phyloP scores from a whole-genome alignment of 2,797 vertebrate species.

The Chromis chromis region DNA sequence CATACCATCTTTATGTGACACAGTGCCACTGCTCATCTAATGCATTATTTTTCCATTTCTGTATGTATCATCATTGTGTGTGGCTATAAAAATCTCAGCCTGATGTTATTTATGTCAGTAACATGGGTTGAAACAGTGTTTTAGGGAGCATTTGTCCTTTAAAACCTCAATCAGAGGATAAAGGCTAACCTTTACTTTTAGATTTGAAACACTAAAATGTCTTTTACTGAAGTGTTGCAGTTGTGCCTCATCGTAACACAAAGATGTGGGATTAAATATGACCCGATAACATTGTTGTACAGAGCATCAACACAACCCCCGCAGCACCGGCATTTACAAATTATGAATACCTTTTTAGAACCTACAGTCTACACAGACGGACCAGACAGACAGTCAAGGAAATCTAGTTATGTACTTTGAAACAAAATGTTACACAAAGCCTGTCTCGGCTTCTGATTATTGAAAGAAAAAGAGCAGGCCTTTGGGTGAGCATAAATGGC shows the following conservation, averaged over 20 bases:
- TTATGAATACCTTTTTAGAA: constrained; percentile 12
- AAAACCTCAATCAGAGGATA: background rate
- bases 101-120: background rate
- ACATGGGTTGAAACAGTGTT: background rate
- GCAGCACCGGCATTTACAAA: constrained; percentile 32
- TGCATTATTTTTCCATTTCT: background rate
- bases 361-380: background rate
- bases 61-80: background rate
- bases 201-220: constrained; percentile 22
- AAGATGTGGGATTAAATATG: constrained; percentile 15
- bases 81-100: constrained; percentile 9
- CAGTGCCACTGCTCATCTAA: background rate
- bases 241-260: background rate
- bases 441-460: background rate
- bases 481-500: background rate
- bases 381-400: constrained; percentile 21
- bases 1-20: background rate
- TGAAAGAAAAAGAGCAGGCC: background rate
- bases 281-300: constrained; percentile 13
- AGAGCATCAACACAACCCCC: constrained; percentile 2
- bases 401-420: constrained; percentile 11
- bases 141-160: background rate
- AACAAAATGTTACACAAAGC: background rate
- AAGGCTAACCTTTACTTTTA: constrained; percentile 7
- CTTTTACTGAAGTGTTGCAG: constrained; percentile 8